A percentile compares a stretch with the other conserved stretches of the same genome.
Conservation (phyloP, 2,113 vertebrate species). For the Semnornis frantzii region DNA sequence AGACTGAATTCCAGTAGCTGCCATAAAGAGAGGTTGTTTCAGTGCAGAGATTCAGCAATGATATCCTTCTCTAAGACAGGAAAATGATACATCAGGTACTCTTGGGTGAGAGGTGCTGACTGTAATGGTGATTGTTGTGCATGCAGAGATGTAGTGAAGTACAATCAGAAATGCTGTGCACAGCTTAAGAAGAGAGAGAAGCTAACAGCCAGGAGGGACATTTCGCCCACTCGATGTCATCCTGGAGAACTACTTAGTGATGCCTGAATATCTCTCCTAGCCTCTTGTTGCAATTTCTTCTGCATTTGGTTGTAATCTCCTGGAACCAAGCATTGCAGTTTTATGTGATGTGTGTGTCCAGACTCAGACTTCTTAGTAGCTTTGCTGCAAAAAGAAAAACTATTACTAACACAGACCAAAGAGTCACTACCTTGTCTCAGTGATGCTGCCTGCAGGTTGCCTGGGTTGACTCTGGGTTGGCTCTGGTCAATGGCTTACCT, state of each 20-base stretch:
- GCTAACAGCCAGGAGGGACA: background rate
- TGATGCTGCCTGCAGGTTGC: background rate
- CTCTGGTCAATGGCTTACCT: background rate
- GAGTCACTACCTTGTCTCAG: fast-evolving
- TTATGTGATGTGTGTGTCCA: background rate
- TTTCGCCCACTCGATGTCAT: background rate
- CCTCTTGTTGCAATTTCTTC: background rate
- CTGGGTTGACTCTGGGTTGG: too few relatives aligned
- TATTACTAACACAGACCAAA: background rate
- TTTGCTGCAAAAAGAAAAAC: background rate
- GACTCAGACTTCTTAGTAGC: background rate
- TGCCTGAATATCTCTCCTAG: background rate
- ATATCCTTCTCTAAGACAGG: background rate
- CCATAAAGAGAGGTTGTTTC: background rate
- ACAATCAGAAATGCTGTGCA: background rate
- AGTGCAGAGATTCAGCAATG: background rate
- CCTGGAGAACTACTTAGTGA: background rate
- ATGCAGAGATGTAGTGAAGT: background rate
- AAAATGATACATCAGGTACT: background rate
- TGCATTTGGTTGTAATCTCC: background rate
- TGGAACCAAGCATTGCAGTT: background rate
- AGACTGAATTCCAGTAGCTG: background rate
- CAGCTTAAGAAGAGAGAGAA: background rate
- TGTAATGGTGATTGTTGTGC: background rate
- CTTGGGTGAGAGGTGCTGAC: background rate